Conservation (phyloP, 1,140 invertebrate genomes). For the Lordiphosa clarofinis region DNA sequence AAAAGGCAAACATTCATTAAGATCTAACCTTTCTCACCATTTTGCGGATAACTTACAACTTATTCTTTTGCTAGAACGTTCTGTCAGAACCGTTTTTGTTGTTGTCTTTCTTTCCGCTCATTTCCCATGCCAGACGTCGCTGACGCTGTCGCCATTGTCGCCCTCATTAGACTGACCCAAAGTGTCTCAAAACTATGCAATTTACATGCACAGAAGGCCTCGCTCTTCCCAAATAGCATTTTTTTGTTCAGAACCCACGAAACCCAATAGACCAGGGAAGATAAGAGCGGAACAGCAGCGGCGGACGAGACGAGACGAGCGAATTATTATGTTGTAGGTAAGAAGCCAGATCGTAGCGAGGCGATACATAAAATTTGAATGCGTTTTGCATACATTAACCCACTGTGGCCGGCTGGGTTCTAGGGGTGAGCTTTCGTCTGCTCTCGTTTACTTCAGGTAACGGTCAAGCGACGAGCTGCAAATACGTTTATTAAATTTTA, state of each 20-base stretch:
- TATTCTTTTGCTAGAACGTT: conserved; percentile 8
- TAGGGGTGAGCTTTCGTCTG: conserved; percentile 11
- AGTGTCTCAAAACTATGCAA: conserved; percentile 72
- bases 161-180: conserved; percentile 72
- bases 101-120: conserved; percentile 17
- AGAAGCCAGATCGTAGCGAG: conserved; percentile 55
- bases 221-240: conserved; percentile 31
- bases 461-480: conserved; percentile 48
- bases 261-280: conserved; percentile 66
- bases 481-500: conserved; percentile 78
- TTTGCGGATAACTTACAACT: neutral
- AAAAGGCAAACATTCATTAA: neutral
- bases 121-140: conserved; percentile 51
- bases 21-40: neutral
- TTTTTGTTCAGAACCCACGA: conserved; percentile 36
- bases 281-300: conserved; percentile 49
- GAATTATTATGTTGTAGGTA: conserved; percentile 72
- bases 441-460: conserved; percentile 28
- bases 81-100: conserved; percentile 27
- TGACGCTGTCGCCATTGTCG: conserved; percentile 23
- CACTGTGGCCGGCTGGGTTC: conserved; percentile 45
- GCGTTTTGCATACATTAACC: conserved; percentile 77
- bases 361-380: conserved; percentile 78
- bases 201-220: conserved; percentile 67
- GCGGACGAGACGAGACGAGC: conserved; percentile 26